Base-by-base conservation (phyloP, 2,797 vertebrate genomes). In the Pseudochirops corinnae region DNA sequence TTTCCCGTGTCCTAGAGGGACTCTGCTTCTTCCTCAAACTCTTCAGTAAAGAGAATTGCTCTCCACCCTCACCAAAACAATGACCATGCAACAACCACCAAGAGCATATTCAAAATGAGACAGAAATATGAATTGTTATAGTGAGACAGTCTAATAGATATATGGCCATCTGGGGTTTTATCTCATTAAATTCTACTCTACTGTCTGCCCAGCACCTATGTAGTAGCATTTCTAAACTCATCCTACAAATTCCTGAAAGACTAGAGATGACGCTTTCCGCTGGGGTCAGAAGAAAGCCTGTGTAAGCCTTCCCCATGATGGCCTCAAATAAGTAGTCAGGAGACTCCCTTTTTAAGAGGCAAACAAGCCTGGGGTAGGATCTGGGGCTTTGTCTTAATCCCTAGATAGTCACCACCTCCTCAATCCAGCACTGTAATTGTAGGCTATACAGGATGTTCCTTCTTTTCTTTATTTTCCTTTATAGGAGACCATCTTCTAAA, bases 381-480 rank as follows among this genome's bases (percentile, higher is more conserved):
- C 74, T 14, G 18, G 21, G 39, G 74, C 74, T 82, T 46, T 82
- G 74, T 46, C 39, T 46, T 24, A 46, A 82, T 82, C 74, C 39
- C 74, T 82, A 82, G 18, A 82, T 10, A 82, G 74, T 46, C 39
- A 31, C 12, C 7, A 90, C 50, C 33, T 90, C 39, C 29, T 93
- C 14, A 92, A 94, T 57, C 93, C 94, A 95, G 29, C 87, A 55
- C 50, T 21, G 92, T 39, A 94, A 55, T 74, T 92, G 18, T 94
- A 18, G 33, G 9, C 90, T 91, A 91, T 93, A 92, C 58, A 91
- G 94, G 93, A 92, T 90, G 74, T 12, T 82, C 11, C 3, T 91
- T 74, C 10, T 53, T 60, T 95, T 29, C 9, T 96, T 94, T 94
- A 29, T 10, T 58, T 94, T 93, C 91, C 62, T 91, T 60, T 24